These are phyloP conservation scores for Isurus oxyrinchus DNA, from an alignment of 2,113 vertebrate species.

Conservation along the genomic window DNA sequence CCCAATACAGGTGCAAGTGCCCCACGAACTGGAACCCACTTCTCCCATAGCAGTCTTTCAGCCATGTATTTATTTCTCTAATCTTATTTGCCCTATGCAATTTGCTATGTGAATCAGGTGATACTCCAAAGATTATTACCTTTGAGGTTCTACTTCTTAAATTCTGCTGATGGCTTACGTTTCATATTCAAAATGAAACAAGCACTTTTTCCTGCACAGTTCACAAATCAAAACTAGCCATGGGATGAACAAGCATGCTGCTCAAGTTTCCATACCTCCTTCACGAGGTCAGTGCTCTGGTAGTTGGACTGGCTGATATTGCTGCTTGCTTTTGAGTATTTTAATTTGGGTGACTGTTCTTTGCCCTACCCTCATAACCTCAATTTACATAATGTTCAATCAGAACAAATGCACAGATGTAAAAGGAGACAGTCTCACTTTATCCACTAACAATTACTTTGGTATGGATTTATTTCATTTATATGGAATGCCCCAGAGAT, in stretches of 20 bases:
- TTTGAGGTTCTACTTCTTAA: background rate
- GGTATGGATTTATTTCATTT: background rate
- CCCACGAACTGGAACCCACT: too few species aligned
- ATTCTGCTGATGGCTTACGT: background rate
- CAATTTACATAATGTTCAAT: background rate
- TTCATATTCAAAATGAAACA: background rate
- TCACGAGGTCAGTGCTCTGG: background rate
- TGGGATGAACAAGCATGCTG: background rate
- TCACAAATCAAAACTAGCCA: background rate
- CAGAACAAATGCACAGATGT: background rate
- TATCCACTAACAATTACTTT: background rate
- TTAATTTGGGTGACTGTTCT: too few species aligned
- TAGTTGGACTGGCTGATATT: background rate
- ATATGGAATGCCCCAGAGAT: background rate
- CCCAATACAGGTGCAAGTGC: too few species aligned
- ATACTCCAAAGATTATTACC: too few species aligned
- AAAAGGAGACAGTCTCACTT: background rate
- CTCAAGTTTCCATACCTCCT: background rate
- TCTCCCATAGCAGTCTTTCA: too few species aligned
- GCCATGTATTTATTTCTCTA: too few species aligned
- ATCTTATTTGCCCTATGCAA: too few species aligned
- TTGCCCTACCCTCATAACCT: too few species aligned
- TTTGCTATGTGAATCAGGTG: too few species aligned
- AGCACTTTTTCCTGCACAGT: background rate
- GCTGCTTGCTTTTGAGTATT: background rate